Evolutionary conservation across 2,797 vertebrate species (phyloP), one percentile per base, ranked within the genome.

Genomic region (Eulemur albifrons): DNA sequence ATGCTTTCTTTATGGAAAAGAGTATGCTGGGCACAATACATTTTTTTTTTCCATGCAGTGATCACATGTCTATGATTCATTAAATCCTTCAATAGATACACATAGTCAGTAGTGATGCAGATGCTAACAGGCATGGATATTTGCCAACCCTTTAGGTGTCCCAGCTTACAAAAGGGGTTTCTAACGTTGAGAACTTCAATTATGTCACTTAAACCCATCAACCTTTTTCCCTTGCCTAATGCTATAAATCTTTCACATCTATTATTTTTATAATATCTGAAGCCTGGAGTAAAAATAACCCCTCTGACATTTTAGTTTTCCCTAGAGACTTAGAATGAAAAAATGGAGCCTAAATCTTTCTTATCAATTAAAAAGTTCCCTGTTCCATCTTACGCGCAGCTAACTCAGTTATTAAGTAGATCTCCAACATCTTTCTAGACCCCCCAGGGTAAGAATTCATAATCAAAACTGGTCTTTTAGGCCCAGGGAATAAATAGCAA

Each of bases 41-140:
- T 79, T 81, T 93, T 67, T 97, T 97, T 97, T 98, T 97, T 96
- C 98, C 97, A 88, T 70, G 82, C 93, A 94, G 52, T 18, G 79
- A 97, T 98, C 98, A 96, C 96, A 97, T 97, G 97, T 97, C 98
- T 98, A 94, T 98, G 98, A 98, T 98, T 98, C 98, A 98, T 95
- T 98, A 97, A 98, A 98, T 98, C 97, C 95, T 98, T 95, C 95
- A 97, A 88, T 95, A 54, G 92, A 94, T 91, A 70, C 72, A 95
- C 95, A 98, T 85, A 91, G 65, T 96, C 94, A 95, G 97, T 0
- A 0, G 86, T 94, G 94, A 98, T 92, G 97, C 57, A 48, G 95
- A 96, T 96, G 97, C 97, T 97, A 93, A 97, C 21, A 6, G 73
- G 97, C 81, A 92, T 95, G 96, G 91, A 82, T 67, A 90, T 5